These are phyloP conservation scores for Cordilura impudica DNA, from an alignment of 2,888 invertebrate genomes.

Conservation along the genomic window DNA sequence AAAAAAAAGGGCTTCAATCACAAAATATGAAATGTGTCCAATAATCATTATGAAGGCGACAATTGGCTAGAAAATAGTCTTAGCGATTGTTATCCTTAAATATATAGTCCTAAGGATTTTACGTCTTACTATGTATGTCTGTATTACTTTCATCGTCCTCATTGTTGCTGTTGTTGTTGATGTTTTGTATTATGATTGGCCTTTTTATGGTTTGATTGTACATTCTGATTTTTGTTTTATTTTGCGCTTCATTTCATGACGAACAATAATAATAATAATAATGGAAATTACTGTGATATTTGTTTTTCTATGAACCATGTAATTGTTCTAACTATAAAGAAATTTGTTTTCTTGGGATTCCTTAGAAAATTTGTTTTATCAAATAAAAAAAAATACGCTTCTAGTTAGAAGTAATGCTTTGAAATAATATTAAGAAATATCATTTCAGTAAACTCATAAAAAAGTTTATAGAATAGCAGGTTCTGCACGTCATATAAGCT, in stretches of 20 bases:
- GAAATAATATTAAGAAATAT: no score
- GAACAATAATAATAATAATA: constrained; percentile 24
- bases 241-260: constrained; percentile 32
- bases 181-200: constrained; percentile 31
- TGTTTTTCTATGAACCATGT: constrained; percentile 42
- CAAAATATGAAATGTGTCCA: constrained; percentile 53
- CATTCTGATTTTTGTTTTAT: constrained; percentile 25
- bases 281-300: constrained; percentile 34
- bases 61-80: constrained; percentile 49
- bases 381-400: no score
- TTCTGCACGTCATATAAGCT: no score
- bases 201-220: constrained; percentile 42
- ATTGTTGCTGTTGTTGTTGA: background rate
- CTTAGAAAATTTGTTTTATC: no score
- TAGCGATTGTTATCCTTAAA: constrained; percentile 34
- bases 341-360: constrained; percentile 12
- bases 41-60: constrained; percentile 60
- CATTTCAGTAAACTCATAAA: no score
- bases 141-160: constrained; percentile 18
- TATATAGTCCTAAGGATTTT: constrained; percentile 35
- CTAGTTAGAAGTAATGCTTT: no score
- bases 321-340: constrained; percentile 25
- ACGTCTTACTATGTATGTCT: background rate
- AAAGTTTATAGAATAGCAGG: no score
- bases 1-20: background rate